Base-by-base conservation (phyloP, 2,888 invertebrate species). In the Microplitis manilae region DNA sequence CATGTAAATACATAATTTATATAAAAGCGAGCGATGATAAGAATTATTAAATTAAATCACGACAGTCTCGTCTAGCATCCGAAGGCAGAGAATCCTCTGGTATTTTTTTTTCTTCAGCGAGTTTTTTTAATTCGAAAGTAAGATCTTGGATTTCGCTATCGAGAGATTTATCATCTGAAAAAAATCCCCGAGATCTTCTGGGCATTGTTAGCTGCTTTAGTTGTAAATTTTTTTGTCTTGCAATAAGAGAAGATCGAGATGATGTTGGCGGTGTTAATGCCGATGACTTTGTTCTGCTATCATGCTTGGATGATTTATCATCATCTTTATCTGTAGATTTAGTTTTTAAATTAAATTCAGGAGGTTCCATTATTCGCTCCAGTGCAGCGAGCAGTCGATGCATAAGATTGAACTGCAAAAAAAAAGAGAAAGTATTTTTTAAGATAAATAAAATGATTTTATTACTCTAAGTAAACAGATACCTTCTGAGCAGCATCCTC, bases 401-500 rank as follows among this genome's bases (percentile, higher is more conserved):
- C 86, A 87, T 86, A 30, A 88, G 79, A 64, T 85, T 86, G 74
- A 85, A 86, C 88, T 88, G 40, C n/a, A 17, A 68, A 38, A 62
- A 8, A 76, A 38, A 76, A 50, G 62, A 61, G 5, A 65, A 17
- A 65, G 62, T 65, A 62, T 40, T 67, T 68, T 73, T 50, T 68
- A 50, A 50, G 7, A 62, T 38, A 9, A 67, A 20, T 39, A 13
- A 30, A 30, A 30, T 30, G 30, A 30, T 30, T 67, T 62, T 30
- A 75, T 39, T 76, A 65, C 7, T 41, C 62, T 41, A 71, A 59
- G 41, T 40, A 60, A 50, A 68, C 41, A 61, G 17, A 86, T 71
- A 94, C 90, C 87, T 94, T 93, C 75, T 90, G 91, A 1, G 92
- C 91, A 2, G 94, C 94, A 30, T 90, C 88, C 75, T 91, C 90